phyloP scores from a whole-genome alignment of 2,797 vertebrate genomes.

The Synanceia verrucosa region DNA sequence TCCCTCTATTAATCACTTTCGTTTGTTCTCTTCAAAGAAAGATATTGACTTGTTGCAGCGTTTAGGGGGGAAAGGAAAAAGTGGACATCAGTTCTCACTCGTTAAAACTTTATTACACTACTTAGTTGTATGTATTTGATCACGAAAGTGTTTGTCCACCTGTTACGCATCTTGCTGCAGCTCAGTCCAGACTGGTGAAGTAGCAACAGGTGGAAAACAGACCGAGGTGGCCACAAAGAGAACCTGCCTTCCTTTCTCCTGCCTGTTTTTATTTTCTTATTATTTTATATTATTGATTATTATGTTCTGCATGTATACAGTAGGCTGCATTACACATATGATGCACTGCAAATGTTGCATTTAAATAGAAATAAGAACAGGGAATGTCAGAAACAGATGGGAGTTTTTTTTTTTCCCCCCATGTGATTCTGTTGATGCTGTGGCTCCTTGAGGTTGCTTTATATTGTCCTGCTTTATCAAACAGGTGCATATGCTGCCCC shows the following conservation, averaged over 20 bases:
- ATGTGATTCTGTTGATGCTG: constrained; percentile 21
- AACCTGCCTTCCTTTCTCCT: neutral
- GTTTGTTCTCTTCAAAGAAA: neutral
- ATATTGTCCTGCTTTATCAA: constrained; percentile 58
- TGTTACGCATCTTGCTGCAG: constrained; percentile 57
- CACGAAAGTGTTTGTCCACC: constrained; percentile 27
- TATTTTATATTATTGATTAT: neutral
- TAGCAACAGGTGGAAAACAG: constrained; percentile 65
- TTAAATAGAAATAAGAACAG: neutral
- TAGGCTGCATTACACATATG: neutral
- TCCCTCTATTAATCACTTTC: neutral
- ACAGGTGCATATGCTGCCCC: constrained; percentile 67
- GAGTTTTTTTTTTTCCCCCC: neutral
- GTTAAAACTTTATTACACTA: constrained; percentile 12
- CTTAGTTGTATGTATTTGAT: neutral
- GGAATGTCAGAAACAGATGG: constrained; percentile 2
- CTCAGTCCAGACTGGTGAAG: constrained; percentile 4
- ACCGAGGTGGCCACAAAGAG: neutral
- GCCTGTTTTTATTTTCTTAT: neutral
- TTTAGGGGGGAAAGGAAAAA: neutral
- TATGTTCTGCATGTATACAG: neutral
- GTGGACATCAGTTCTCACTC: neutral
- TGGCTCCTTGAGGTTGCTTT: constrained; percentile 35
- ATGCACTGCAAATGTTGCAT: constrained; percentile 6
- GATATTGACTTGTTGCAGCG: neutral